Evolutionary conservation across 2,113 vertebrate genomes (phyloP).

Genomic region (Propithecus coquereli): DNA sequence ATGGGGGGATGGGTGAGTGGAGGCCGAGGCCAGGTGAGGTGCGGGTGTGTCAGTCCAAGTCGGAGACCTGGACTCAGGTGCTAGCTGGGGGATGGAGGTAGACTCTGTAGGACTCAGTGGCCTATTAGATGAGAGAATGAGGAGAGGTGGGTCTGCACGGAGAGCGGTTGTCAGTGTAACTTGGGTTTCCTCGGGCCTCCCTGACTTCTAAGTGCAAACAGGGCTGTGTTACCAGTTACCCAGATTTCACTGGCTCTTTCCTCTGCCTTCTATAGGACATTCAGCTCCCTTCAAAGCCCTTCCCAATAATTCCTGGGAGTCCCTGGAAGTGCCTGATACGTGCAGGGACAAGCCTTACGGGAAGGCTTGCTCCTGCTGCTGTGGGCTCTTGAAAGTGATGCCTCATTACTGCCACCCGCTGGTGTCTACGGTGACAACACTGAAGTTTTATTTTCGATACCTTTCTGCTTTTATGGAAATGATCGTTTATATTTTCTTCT

Average conservation of each 20-base stretch:
- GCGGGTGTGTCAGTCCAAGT: fast-evolving
- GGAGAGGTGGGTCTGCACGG: not conserved
- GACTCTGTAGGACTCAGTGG: not conserved
- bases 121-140: fast-evolving
- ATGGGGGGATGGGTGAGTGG: fast-evolving
- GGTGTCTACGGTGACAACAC: not conserved
- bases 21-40: not conserved
- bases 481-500: not conserved
- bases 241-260: not conserved
- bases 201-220: not conserved
- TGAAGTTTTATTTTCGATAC: not conserved
- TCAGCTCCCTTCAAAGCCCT: not conserved
- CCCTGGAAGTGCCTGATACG: not conserved
- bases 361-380: not conserved
- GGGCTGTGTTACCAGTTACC: not conserved
- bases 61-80: too few relatives aligned
- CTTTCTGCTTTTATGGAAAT: not conserved
- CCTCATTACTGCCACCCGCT: not conserved
- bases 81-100: not conserved
- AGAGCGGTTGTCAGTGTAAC: not conserved
- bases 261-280: not conserved
- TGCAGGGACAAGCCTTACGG: not conserved
- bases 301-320: not conserved
- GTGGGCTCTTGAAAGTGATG: too few relatives aligned
- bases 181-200: not conserved